Evolutionary conservation across 2,888 invertebrate genomes (phyloP).

Genomic region (Labia minor): DNA sequence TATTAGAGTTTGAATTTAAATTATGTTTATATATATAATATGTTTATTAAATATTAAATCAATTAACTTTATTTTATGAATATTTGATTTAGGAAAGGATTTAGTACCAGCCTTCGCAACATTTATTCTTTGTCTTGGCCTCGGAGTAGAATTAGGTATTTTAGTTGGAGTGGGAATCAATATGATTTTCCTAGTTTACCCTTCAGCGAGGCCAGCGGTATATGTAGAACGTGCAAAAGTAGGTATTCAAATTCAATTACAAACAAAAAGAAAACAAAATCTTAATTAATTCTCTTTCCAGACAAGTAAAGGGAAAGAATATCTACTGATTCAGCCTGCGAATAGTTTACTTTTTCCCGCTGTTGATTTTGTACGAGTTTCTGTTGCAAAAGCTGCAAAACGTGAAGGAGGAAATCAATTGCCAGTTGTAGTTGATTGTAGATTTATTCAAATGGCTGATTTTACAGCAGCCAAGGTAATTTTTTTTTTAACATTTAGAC

Average conservation of each 20-base stretch:
- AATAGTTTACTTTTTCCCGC: slow-evolving; percentile 76
- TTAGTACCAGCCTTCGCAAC: slow-evolving; percentile 72
- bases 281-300: slow-evolving; percentile 33
- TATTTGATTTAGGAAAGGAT: slow-evolving; percentile 53
- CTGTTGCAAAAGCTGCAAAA: slow-evolving; percentile 60
- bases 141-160: slow-evolving; percentile 81
- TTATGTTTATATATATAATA: too few species aligned
- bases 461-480: slow-evolving; percentile 66
- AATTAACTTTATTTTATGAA: too few species aligned
- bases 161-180: slow-evolving; percentile 70
- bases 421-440: slow-evolving; percentile 71
- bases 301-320: slow-evolving; percentile 57
- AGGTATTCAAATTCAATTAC: slow-evolving; percentile 29
- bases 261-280: background rate
- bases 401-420: slow-evolving; percentile 58
- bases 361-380: slow-evolving; percentile 68
- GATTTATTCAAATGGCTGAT: slow-evolving; percentile 67
- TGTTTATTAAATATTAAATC: too few species aligned
- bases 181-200: slow-evolving; percentile 64
- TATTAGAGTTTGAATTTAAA: too few species aligned
- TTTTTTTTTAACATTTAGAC: too few species aligned
- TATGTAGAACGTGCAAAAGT: slow-evolving; percentile 61
- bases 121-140: slow-evolving; percentile 64
- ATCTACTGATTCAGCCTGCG: slow-evolving; percentile 64
- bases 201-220: slow-evolving; percentile 67